phyloP scores from a whole-genome alignment of 2,888 invertebrate species.

The Notodonta ziczac region DNA sequence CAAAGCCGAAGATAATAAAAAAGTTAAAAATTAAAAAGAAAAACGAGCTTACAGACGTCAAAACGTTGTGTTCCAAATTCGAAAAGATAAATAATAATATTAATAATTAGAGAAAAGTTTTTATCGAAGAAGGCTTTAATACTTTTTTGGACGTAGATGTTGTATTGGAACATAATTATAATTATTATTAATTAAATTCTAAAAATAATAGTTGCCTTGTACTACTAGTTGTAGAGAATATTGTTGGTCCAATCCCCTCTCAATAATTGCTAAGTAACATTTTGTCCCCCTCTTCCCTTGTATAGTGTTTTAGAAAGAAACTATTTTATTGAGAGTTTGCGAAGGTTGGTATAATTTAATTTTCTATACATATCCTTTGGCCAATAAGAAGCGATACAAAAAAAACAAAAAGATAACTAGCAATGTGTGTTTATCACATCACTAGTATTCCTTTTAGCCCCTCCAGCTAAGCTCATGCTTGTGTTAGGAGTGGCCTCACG shows the following conservation, averaged over 20 bases:
- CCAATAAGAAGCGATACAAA: no score
- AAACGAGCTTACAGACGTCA: constrained; percentile 69
- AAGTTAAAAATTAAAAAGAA: constrained; percentile 70
- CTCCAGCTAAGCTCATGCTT: no score
- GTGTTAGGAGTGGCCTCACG: no score
- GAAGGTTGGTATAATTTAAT: constrained; percentile 50
- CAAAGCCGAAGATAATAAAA: constrained; percentile 52
- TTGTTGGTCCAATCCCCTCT: constrained; percentile 72
- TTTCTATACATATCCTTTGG: neutral
- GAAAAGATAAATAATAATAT: constrained; percentile 27
- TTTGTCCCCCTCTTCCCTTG: constrained; percentile 40
- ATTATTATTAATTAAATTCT: constrained; percentile 24
- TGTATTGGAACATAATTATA: constrained; percentile 32
- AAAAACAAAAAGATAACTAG: no score
- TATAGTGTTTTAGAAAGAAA: constrained; percentile 49
- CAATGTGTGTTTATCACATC: no score
- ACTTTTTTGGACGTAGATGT: constrained; percentile 41
- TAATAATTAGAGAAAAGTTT: constrained; percentile 39
- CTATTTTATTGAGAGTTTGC: constrained; percentile 41
- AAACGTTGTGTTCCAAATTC: constrained; percentile 59
- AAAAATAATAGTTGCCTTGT: constrained; percentile 76
- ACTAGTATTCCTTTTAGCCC: no score
- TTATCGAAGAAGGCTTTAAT: constrained; percentile 52
- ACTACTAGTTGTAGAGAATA: constrained; percentile 55
- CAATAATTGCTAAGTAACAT: constrained; percentile 48